phyloP scores from a whole-genome alignment of 2,888 invertebrate genomes.

The Hanleya hanleyi region DNA sequence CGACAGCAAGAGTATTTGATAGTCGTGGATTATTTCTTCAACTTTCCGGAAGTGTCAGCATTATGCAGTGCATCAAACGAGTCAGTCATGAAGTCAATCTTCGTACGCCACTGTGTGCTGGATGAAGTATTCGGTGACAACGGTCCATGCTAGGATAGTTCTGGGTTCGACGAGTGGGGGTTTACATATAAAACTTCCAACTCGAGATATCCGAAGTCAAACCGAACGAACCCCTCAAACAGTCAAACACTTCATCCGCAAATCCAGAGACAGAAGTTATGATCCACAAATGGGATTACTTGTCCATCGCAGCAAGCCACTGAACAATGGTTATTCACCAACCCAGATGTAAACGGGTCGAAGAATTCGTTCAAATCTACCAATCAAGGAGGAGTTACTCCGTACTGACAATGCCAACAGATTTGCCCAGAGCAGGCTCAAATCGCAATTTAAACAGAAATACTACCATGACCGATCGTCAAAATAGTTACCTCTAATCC shows the following conservation, averaged over 20 bases:
- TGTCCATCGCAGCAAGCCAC: not conserved
- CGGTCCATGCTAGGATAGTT: not conserved
- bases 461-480: no score
- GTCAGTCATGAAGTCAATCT: not conserved
- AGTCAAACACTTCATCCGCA: not conserved
- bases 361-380: no score
- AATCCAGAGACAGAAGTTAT: not conserved
- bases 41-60: no score
- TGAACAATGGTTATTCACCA: not conserved
- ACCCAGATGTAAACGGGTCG: no score
- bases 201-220: not conserved
- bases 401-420: no score
- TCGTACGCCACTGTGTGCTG: not conserved
- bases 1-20: no score
- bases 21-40: no score
- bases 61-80: no score
- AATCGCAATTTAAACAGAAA: no score
- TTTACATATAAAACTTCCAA: not conserved
- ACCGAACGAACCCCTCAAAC: not conserved
- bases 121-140: not conserved
- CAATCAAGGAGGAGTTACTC: no score
- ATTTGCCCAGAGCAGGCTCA: no score
- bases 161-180: not conserved
- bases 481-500: no score
- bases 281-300: not conserved